Evolutionary conservation across 2,888 invertebrate genomes (phyloP), one percentile per base, ranked within the genome.

Genomic region (Eumacrocentrus americanus): DNA sequence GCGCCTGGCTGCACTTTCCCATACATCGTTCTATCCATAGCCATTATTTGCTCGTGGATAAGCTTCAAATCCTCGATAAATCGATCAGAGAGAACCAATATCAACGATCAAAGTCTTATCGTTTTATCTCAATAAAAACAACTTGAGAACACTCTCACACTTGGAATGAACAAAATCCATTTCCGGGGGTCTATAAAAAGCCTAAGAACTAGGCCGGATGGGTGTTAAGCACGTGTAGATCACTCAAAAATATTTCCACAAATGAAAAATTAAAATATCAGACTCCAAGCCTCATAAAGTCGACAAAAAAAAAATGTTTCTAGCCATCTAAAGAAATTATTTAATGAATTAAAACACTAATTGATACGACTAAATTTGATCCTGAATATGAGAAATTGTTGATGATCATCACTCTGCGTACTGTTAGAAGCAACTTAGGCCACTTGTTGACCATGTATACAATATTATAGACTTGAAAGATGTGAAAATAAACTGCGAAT

Each of bases 21-120:
- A 81, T 94, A 94, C 92, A 92, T 93, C 81, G 92, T 91, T 80
- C 93, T 87, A 86, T 94, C 93, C 93, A 94, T 92, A 74, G 64
- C 65, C 65, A 68, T 66, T 40, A 3, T 3, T 37, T 22, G 3
- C 18, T 12, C 60, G 38, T 61, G 23, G 34, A 48, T 34, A 16
- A 48, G 16, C 16, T 34, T 20, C 7, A 16, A n/a, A 7, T 12
- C 18, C 25, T 7, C n/a, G 25, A 14, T 23, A 29, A 29, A 22
- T 11, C 20, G 23, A 46, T 12, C 12, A 12, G n/a, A 14, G 20
- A 25, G 2, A 47, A 14, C n/a, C 0, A 2, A 44, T 44, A 29
- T 29, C 29, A 29, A 29, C 29, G 29, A 29, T 29, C 29, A 9
- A n/a, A 29, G 29, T 29, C 5, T 29, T 29, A 29, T 29, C 29